phyloP scores from a whole-genome alignment of 92 coral and sea anemone species.

The Pocillopora grandis region DNA sequence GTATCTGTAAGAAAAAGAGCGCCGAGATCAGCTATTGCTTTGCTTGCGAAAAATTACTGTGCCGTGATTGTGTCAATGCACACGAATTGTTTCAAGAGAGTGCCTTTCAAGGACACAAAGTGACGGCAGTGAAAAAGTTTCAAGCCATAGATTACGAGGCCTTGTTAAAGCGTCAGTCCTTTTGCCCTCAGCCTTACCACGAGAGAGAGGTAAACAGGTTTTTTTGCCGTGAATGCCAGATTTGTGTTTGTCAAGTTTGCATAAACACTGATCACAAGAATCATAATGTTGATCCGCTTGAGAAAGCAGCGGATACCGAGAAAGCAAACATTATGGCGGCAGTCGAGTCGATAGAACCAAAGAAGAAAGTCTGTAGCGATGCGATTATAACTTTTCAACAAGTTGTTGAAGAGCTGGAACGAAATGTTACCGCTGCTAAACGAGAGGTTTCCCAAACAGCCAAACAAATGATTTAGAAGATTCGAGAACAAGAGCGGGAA shows the following conservation, averaged over 20 bases:
- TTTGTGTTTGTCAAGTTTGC: not conserved
- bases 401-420: not conserved
- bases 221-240: slow-evolving; percentile 1
- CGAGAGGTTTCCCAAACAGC: not conserved
- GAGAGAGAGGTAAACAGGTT: not conserved
- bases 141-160: no score
- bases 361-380: not conserved
- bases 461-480: not conserved
- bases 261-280: no score
- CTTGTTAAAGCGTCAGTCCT: no score
- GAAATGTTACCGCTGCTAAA: not conserved
- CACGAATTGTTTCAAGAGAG: no score
- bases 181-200: no score
- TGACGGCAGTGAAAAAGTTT: no score
- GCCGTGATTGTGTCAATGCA: no score
- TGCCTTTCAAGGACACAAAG: no score
- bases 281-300: no score
- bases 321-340: not conserved
- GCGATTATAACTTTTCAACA: not conserved
- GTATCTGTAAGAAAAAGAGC: no score
- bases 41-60: not conserved
- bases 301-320: not conserved
- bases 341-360: not conserved
- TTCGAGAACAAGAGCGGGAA: not conserved
- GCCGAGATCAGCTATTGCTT: no score